Conservation (phyloP, 2,888 invertebrate genomes). For the Chironomus riparius region DNA sequence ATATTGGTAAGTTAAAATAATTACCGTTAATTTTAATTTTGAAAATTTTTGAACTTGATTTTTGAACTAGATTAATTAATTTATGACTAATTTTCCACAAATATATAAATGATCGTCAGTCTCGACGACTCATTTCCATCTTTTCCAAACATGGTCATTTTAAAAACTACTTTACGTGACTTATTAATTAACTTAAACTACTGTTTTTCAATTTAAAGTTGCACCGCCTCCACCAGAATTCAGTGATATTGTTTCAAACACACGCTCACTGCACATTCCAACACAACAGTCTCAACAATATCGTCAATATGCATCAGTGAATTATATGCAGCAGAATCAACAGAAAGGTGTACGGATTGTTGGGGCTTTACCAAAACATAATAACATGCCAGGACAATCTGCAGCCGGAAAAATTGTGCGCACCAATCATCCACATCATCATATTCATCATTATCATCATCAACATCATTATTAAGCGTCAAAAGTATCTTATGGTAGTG, state of each 20-base stretch:
- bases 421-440: slow-evolving; percentile 8
- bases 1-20: background rate
- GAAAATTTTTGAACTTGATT: slow-evolving; percentile 30
- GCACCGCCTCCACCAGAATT: slow-evolving; percentile 55
- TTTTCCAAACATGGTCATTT: too few relatives aligned
- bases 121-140: too few relatives aligned
- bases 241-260: slow-evolving; percentile 38
- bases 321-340: slow-evolving; percentile 30
- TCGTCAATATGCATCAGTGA: slow-evolving; percentile 35
- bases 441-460: slow-evolving; percentile 18
- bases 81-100: too few relatives aligned
- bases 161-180: too few relatives aligned
- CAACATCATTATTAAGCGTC: slow-evolving; percentile 11
- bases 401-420: background rate
- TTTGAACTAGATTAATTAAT: too few relatives aligned
- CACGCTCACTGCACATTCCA: background rate
- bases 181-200: too few relatives aligned
- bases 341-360: slow-evolving; percentile 61
- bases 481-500: background rate
- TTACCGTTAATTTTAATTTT: background rate
- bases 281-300: background rate
- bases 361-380: slow-evolving; percentile 66
- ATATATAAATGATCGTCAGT: too few relatives aligned
- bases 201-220: too few relatives aligned
- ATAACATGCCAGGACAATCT: background rate